Conservation (phyloP, 2,113 vertebrate genomes). For the Clupea harengus region DNA sequence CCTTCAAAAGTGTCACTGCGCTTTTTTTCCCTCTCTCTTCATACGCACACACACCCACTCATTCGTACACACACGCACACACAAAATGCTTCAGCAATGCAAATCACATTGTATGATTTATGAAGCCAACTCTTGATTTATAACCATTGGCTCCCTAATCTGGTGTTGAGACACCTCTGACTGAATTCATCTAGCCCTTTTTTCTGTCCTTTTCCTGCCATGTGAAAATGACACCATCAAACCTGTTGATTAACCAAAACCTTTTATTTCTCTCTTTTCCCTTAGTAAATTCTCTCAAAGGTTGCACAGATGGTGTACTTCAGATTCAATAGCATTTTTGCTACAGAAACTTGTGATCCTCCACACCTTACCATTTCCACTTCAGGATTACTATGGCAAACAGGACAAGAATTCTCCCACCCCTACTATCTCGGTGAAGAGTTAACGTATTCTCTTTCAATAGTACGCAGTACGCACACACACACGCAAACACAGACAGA, state of each 20-base stretch:
- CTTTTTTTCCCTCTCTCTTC: not conserved
- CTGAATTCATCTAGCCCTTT: not conserved
- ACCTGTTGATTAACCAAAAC: conserved; percentile 23
- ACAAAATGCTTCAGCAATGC: not conserved
- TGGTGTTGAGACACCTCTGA: not conserved
- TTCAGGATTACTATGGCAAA: too few relatives aligned
- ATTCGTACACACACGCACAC: conserved; percentile 7
- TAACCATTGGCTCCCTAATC: not conserved
- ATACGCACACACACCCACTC: conserved; percentile 14
- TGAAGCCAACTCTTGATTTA: not conserved
- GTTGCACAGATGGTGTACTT: too few relatives aligned
- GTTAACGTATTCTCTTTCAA: not conserved
- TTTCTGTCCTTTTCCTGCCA: too few relatives aligned
- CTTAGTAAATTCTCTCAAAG: too few relatives aligned
- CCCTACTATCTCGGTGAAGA: too few relatives aligned
- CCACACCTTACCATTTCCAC: too few relatives aligned
- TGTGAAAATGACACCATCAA: not conserved
- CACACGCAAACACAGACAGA: too few relatives aligned
- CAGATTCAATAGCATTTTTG: too few relatives aligned
- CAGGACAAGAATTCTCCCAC: too few relatives aligned
- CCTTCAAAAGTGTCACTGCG: not conserved
- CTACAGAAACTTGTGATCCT: too few relatives aligned
- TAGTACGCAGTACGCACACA: not conserved
- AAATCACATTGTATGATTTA: not conserved
- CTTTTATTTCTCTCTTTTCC: too few relatives aligned